Conservation (phyloP, 2,113 vertebrate species). For the Tapirus terrestris region DNA sequence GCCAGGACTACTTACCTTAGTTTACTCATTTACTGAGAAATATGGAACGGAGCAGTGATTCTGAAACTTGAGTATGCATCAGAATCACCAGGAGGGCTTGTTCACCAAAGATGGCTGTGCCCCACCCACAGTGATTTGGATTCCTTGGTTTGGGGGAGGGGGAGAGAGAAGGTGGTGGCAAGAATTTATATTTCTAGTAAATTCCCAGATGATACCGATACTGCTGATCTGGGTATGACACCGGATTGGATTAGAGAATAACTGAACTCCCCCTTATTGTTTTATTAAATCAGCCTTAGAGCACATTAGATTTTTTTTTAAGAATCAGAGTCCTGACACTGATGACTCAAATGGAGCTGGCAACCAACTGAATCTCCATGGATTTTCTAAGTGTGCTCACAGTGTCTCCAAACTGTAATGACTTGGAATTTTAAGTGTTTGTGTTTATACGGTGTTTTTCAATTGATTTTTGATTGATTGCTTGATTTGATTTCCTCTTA, state of each 20-base stretch:
- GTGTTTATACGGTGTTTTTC: neutral
- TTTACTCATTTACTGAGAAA: neutral
- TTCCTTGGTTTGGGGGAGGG: too few species aligned
- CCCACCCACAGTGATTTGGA: neutral
- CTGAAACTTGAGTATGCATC: neutral
- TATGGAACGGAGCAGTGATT: neutral
- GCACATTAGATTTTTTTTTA: neutral
- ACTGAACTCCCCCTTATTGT: neutral
- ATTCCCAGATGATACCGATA: neutral
- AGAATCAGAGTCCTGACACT: neutral
- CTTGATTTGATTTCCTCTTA: neutral
- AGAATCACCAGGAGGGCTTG: neutral
- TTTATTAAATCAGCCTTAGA: neutral
- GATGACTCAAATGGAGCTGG: neutral
- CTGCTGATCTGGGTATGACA: neutral
- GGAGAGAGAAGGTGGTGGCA: rapidly evolving
- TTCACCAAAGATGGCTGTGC: neutral
- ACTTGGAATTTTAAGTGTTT: neutral
- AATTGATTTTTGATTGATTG: neutral
- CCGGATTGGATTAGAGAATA: neutral
- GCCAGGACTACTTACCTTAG: neutral
- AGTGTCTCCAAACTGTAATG: neutral
- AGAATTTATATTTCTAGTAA: neutral
- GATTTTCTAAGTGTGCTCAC: neutral
- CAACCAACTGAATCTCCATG: neutral